phyloP scores from a whole-genome alignment of 2,113 vertebrate species.

The Rhineura floridana region DNA sequence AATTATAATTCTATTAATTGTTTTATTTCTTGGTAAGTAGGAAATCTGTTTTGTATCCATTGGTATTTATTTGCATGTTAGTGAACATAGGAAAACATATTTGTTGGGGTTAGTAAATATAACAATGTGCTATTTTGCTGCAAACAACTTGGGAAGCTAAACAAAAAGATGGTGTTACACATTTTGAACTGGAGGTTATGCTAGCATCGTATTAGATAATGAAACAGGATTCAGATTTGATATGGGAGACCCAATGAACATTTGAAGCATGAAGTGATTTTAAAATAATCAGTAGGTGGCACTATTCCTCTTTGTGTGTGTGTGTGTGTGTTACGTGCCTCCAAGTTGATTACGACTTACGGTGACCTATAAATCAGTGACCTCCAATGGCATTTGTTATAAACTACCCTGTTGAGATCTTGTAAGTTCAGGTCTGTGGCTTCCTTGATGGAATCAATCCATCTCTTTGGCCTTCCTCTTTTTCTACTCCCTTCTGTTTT shows the following conservation, averaged over 20 bases:
- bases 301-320: slow-evolving; percentile 52
- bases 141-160: not conserved
- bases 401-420: no score
- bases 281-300: slow-evolving; percentile 57
- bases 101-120: not conserved
- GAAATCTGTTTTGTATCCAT: slow-evolving; percentile 34
- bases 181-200: not conserved
- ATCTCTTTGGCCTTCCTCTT: no score
- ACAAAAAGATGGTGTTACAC: not conserved
- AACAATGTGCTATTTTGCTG: not conserved
- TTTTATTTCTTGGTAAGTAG: slow-evolving; percentile 92
- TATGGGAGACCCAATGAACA: not conserved
- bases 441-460: no score
- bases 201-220: slow-evolving; percentile 13
- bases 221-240: not conserved
- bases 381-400: no score
- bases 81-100: slow-evolving; percentile 17
- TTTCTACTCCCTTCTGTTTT: no score
- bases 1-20: slow-evolving; percentile 89
- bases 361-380: no score
- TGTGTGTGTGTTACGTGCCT: no score
- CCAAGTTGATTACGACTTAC: no score
- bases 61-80: not conserved
- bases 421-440: no score
- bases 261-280: not conserved